Evolutionary conservation across 2,888 invertebrate species (phyloP), one percentile per base, ranked within the genome.

Genomic region (Oxystoma pomonae): DNA sequence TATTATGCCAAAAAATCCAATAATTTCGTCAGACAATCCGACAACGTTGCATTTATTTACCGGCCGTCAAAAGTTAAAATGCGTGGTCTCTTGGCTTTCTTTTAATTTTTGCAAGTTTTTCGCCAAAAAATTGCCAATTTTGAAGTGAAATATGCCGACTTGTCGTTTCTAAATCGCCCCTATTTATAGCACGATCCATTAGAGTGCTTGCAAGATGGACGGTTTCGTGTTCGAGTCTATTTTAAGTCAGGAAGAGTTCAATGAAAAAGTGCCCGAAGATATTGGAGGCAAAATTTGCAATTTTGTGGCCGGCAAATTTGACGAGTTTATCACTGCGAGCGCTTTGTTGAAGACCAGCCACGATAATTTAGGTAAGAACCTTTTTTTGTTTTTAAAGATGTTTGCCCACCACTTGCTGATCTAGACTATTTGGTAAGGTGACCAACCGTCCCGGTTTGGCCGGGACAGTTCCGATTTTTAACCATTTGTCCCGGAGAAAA

Each of bases 311-410:
- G 82, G 84, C 63, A 86, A 87, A 76, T 87, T 89, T 74, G 89
- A 89, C 72, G 88, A 90, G 76, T 87, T 87, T 69, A 82, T 90
- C 72, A 90, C 89, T 62, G 84, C 88, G 21, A 90, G 88, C 79
- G 91, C 91, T 1, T 83, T 91, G 22, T 86, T 88, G 66, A 90
- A 90, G 81, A 86, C 87, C 65, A 85, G 83, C 71, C 85, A 85
- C 77, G 82, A 82, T 66, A 85, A 84, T 75, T 83, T 85, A 73
- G 89, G 90, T 90, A 80, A 78, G 75, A 20, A 35, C n/a, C n/a
- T n/a, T n/a, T n/a, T n/a, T n/a, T n/a, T n/a, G n/a, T n/a, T n/a
- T n/a, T n/a, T n/a, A n/a, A n/a, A n/a, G n/a, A n/a, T n/a, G n/a
- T n/a, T n/a, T n/a, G n/a, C n/a, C n/a, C n/a, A n/a, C n/a, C n/a